A percentile compares a stretch with the other conserved stretches of the same genome.
Conservation (phyloP, 2,888 invertebrate genomes). For the Aspidiotus destructor region DNA sequence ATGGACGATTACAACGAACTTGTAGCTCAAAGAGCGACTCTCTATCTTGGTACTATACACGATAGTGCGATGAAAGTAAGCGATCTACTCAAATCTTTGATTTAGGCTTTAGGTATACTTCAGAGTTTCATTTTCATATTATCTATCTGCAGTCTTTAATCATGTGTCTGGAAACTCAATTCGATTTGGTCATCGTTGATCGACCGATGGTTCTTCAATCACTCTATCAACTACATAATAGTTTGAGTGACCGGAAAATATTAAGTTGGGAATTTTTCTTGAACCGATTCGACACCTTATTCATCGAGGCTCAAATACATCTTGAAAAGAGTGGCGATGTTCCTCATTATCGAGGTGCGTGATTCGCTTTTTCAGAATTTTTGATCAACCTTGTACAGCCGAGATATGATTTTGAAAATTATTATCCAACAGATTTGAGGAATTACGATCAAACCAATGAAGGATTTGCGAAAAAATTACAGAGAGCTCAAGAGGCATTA, state of each 20-base stretch:
- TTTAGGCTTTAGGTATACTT: not conserved
- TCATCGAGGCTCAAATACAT: constrained; percentile 84
- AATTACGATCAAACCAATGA: constrained; percentile 83
- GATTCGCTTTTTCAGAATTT: not conserved
- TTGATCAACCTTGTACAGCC: not conserved
- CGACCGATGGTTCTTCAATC: constrained; percentile 93
- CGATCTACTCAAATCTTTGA: not conserved
- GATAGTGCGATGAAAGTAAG: constrained; percentile 71
- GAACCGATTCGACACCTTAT: constrained; percentile 87
- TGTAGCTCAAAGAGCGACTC: constrained; percentile 85
- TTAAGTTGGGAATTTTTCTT: constrained; percentile 97
- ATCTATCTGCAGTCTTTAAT: constrained; percentile 57
- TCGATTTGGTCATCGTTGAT: constrained; percentile 93
- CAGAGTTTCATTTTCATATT: constrained; percentile 5
- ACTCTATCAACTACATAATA: constrained; percentile 86
- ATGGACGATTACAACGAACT: constrained; percentile 93
- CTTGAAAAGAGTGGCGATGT: constrained; percentile 77
- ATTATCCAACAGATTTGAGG: constrained; percentile 58
- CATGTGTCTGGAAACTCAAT: constrained; percentile 93
- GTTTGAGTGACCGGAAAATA: constrained; percentile 78
- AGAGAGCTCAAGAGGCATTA: constrained; percentile 79
- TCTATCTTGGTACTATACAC: constrained; percentile 88
- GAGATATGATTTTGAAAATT: not conserved
- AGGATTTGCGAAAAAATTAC: constrained; percentile 71
- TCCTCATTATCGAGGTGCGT: constrained; percentile 64